Percentiles rank a stretch among this genome's conserved stretches.
Evolutionary conservation across 2,113 vertebrate species (phyloP).

Genomic region (Lynx canadensis): DNA sequence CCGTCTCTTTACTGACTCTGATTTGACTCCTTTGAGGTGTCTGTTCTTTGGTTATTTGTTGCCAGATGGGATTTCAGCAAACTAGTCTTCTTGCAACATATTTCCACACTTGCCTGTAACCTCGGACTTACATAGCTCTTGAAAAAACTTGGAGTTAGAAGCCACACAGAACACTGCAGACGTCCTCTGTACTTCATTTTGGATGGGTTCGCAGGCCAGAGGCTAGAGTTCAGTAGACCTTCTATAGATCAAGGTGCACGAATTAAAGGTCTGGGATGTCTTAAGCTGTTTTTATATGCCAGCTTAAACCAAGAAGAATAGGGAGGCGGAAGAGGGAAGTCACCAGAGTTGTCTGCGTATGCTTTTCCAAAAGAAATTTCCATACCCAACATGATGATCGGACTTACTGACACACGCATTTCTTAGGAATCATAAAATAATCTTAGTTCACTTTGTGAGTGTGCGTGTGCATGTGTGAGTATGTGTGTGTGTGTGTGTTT

Average conservation of each 20-base stretch:
- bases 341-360: neutral
- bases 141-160: neutral
- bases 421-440: neutral
- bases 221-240: neutral
- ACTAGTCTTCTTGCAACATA: neutral
- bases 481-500: neutral
- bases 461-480: neutral
- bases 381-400: neutral
- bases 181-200: neutral
- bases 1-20: neutral
- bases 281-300: neutral
- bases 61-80: neutral
- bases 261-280: neutral
- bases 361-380: conserved; percentile 20
- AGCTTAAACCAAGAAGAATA: neutral
- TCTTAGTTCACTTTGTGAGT: neutral
- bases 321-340: neutral
- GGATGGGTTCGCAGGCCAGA: neutral
- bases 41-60: neutral
- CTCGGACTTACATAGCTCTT: neutral
- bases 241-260: neutral
- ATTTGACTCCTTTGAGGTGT: neutral
- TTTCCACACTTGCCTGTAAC: neutral
- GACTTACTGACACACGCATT: neutral
- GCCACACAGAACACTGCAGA: neutral